Conservation (phyloP, 2,797 vertebrate genomes). For the Takifugu ocellatus region DNA sequence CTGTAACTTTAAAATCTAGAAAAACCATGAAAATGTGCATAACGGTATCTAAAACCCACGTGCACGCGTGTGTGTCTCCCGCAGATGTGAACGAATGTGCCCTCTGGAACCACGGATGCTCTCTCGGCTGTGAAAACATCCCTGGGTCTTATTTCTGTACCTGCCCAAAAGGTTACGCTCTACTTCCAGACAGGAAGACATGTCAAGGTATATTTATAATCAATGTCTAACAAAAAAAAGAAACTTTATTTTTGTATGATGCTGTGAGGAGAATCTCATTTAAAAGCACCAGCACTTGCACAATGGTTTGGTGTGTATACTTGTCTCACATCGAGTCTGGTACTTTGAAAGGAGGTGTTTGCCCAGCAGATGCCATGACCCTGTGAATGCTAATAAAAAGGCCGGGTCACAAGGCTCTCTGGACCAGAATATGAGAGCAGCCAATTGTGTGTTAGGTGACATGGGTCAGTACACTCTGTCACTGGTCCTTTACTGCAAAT, state of each 20-base stretch:
- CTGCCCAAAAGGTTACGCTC: constrained; percentile 84
- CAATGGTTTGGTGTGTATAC: constrained; percentile 12
- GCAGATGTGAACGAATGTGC: constrained; percentile 93
- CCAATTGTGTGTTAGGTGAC: constrained; percentile 47
- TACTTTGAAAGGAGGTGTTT: constrained; percentile 46
- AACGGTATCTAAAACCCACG: too few relatives aligned
- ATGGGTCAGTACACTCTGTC: constrained; percentile 46
- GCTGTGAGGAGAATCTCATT: too few relatives aligned
- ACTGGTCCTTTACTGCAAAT: not conserved
- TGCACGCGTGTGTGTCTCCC: constrained; percentile 1
- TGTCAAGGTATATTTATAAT: constrained; percentile 75
- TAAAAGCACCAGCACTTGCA: not conserved
- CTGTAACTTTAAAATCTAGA: not conserved
- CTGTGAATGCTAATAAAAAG: constrained; percentile 37
- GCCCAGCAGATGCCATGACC: constrained; percentile 50
- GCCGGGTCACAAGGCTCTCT: constrained; percentile 26
- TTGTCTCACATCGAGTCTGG: constrained; percentile 1
- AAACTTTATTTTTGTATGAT: not conserved
- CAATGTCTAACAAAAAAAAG: too few relatives aligned
- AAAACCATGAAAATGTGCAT: not conserved
- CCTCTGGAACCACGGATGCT: constrained; percentile 91
- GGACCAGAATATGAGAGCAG: constrained; percentile 29
- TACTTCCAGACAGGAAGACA: constrained; percentile 86
- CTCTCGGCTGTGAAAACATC: constrained; percentile 90
- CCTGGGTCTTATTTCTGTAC: constrained; percentile 95